phyloP scores from a whole-genome alignment of 2,113 vertebrate species.

The Gorilla gorilla region DNA sequence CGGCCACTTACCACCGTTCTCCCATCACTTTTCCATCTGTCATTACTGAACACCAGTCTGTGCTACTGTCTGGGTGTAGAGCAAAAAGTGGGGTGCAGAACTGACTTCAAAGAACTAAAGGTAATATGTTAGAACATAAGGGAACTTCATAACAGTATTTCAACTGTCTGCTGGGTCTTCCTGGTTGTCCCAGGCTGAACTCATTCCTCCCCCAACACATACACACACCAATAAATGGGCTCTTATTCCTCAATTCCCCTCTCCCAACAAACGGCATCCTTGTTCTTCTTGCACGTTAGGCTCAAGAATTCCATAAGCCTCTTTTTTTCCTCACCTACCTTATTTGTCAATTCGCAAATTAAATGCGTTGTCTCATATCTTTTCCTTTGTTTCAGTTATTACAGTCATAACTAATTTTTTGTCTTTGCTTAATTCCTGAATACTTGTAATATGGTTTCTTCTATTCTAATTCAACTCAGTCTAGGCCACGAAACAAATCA shows the following conservation, averaged over 20 bases:
- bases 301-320: neutral
- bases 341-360: neutral
- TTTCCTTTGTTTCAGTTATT: neutral
- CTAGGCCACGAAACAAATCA: neutral
- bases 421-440: neutral
- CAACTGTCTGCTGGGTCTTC: neutral
- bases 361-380: neutral
- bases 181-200: neutral
- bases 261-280: neutral
- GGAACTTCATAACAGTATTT: neutral
- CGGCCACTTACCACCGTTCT: rapidly evolving
- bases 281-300: neutral
- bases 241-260: neutral
- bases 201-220: neutral
- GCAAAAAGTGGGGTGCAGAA: neutral
- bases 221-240: neutral
- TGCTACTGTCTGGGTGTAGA: neutral
- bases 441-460: neutral
- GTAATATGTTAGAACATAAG: neutral
- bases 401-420: neutral
- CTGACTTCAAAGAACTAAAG: neutral
- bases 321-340: neutral
- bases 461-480: neutral
- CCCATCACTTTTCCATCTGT: no score
- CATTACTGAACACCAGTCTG: rapidly evolving